phyloP scores from a whole-genome alignment of 2,113 vertebrate genomes.

The Anser brachyrhynchus region DNA sequence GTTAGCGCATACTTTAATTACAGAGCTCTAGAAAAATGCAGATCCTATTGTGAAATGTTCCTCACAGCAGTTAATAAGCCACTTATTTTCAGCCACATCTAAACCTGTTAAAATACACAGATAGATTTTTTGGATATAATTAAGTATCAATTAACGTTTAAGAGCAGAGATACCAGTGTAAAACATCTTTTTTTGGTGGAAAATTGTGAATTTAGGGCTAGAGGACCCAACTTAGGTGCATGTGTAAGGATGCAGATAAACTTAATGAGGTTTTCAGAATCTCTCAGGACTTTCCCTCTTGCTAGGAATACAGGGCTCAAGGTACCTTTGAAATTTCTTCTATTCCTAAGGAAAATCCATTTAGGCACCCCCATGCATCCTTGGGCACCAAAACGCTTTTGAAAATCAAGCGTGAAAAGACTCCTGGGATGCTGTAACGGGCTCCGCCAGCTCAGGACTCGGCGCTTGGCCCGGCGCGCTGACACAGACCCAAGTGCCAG shows the following conservation, averaged over 20 bases:
- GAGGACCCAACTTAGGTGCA: background rate
- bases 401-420: background rate
- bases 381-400: background rate
- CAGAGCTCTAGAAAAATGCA: slow-evolving; percentile 66
- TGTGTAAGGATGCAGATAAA: background rate
- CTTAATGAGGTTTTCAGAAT: background rate
- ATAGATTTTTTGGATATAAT: background rate
- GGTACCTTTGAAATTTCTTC: background rate
- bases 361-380: background rate
- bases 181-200: background rate
- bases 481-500: background rate
- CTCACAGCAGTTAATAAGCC: slow-evolving; percentile 46
- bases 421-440: background rate
- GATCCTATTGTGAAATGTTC: slow-evolving; percentile 62
- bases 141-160: slow-evolving; percentile 20
- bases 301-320: background rate
- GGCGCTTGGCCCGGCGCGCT: accelerated
- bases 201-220: background rate
- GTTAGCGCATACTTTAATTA: slow-evolving; percentile 75
- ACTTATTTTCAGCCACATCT: slow-evolving; percentile 10
- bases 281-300: background rate
- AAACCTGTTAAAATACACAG: slow-evolving; percentile 33
- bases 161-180: background rate
- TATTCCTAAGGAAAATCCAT: background rate
- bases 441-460: background rate